These are phyloP conservation scores for Myopa testacea DNA, from an alignment of 2,888 invertebrate genomes.

Conservation along the genomic window DNA sequence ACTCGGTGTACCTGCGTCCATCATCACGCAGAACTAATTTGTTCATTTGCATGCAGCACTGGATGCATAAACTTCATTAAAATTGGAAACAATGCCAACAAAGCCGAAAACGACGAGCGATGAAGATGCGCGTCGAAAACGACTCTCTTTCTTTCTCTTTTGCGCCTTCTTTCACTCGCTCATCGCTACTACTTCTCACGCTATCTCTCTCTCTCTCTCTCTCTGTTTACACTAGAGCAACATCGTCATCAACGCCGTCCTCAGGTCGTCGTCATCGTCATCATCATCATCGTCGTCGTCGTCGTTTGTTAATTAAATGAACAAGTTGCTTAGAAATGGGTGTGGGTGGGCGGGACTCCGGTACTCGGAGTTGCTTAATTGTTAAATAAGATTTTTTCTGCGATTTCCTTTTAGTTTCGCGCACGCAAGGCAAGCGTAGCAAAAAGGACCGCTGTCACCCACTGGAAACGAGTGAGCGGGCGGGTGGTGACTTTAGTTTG, in stretches of 20 bases:
- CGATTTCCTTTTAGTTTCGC: slow-evolving; percentile 24
- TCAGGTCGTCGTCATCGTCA: not conserved
- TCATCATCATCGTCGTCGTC: not conserved
- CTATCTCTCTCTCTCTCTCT: not conserved
- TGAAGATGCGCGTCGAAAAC: slow-evolving; percentile 15
- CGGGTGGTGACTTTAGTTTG: not conserved
- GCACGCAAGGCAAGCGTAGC: not conserved
- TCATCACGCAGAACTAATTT: slow-evolving; percentile 52
- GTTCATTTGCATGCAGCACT: slow-evolving; percentile 62
- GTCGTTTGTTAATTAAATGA: slow-evolving; percentile 37
- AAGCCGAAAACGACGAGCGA: slow-evolving; percentile 5
- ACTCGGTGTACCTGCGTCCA: not conserved
- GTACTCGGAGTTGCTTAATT: slow-evolving; percentile 22
- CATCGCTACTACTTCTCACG: not conserved
- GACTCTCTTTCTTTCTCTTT: not conserved
- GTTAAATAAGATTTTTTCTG: slow-evolving; percentile 23
- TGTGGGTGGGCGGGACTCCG: slow-evolving; percentile 18
- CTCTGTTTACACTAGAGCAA: not conserved
- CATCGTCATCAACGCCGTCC: not conserved
- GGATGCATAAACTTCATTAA: slow-evolving; percentile 23
- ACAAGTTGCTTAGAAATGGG: slow-evolving; percentile 15
- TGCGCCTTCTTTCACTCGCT: not conserved
- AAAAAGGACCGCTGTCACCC: not conserved
- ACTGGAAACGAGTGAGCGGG: not conserved
- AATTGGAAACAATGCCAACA: slow-evolving; percentile 18